These are phyloP conservation scores for Emydura subglobosa DNA, from an alignment of 2,113 vertebrate genomes.

Conservation along the genomic window DNA sequence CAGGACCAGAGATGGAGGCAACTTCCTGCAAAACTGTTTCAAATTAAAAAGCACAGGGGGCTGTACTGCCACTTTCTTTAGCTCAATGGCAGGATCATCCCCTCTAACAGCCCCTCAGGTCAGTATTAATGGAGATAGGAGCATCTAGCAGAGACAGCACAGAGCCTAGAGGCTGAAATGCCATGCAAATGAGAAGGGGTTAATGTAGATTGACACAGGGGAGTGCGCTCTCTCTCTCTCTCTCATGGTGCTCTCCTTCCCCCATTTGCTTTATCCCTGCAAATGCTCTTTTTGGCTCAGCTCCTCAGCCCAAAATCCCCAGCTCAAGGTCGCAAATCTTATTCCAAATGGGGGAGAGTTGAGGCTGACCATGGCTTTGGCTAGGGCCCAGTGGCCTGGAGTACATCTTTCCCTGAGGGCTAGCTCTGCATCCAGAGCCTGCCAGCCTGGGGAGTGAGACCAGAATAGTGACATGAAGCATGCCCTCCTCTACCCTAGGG, in stretches of 20 bases:
- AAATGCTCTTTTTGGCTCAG: neutral
- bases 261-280: accelerated
- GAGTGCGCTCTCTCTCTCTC: neutral
- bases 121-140: neutral
- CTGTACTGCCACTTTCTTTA: neutral
- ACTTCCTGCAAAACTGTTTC: neutral
- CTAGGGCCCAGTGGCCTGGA: neutral
- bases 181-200: accelerated
- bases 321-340: constrained; percentile 46
- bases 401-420: neutral
- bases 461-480: neutral
- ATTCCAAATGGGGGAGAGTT: neutral
- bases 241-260: neutral
- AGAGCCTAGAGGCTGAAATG: neutral
- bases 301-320: neutral
- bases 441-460: neutral
- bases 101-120: neutral
- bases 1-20: neutral
- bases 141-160: neutral
- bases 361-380: constrained; percentile 14
- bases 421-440: neutral
- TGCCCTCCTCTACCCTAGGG: neutral
- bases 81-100: neutral
- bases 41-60: neutral
- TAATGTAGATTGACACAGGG: neutral